Base-by-base conservation (phyloP, 2,888 invertebrate genomes). In the Napeogenes sylphis region DNA sequence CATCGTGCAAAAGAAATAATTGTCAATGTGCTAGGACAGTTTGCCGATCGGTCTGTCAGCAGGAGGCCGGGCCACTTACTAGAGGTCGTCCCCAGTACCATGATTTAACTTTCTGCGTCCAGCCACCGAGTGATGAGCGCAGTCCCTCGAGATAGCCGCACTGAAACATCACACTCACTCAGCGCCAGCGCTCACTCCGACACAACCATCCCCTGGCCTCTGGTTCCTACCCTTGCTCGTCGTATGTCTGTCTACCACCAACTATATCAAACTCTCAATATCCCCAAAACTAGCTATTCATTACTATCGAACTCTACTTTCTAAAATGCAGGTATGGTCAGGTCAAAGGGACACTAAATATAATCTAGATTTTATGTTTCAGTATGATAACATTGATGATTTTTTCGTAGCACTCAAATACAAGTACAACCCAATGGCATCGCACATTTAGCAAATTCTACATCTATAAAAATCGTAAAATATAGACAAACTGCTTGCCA, bases 51-150 rank as follows among this genome's bases (percentile, higher is more conserved):
- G 79, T 83, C 80, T 81, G 82, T 81, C 82, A 84, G 80, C 81
- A 78, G 77, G 80, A 82, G 82, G 83, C 84, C 86, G 85, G 84
- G 85, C 82, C 93, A 96, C 96, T 96, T 96, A 96, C 96, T 93
- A 96, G 95, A 95, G 96, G 96, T 94, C 96, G 94, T 93, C 96
- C 97, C 96, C 96, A 96, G 95, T 97, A 97, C 96, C 97, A 97
- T 93, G 96, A 96, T 94, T 96, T 96, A 93, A 96, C 96, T 94
- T 96, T 96, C 94, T 96, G 96, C 93, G 97, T 97, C 94, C 96
- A 95, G 94, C 96, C 96, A 94, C 96, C 96, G 93, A 97, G 95
- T 94, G 96, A 96, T 92, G 95, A 95, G 92, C 96, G 95, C 93
- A 96, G 95, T 92, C 96, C 96, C 93, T 96, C 96, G 92, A 95